Conservation (phyloP, 2,113 vertebrate species). For the Lepus americanus region DNA sequence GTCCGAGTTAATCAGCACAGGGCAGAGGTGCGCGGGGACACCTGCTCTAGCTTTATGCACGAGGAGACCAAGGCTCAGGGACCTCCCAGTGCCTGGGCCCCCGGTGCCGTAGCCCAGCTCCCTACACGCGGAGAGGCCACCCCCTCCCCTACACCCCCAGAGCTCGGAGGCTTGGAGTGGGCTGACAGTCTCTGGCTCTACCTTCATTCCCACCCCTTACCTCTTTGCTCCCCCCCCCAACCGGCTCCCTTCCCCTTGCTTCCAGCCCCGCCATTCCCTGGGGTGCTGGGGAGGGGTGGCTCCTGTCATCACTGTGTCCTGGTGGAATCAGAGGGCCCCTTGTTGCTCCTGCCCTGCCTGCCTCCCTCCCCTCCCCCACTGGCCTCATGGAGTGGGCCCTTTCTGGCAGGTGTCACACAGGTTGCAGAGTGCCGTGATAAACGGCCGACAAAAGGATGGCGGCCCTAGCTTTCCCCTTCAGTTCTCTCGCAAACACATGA, state of each 20-base stretch:
- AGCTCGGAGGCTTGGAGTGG: not conserved
- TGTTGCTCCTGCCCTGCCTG: not conserved
- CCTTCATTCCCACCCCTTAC: rapidly evolving
- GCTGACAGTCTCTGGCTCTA: not conserved
- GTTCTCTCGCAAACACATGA: too few species aligned
- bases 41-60: not conserved
- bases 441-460: not conserved
- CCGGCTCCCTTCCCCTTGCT: not conserved
- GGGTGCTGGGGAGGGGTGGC: too few species aligned
- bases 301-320: not conserved
- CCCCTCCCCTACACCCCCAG: not conserved
- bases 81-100: not conserved
- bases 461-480: not conserved
- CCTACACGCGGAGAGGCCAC: not conserved
- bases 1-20: not conserved
- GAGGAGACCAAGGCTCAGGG: not conserved
- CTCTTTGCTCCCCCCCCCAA: rapidly evolving
- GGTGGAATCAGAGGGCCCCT: not conserved
- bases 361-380: not conserved
- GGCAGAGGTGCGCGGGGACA: too few species aligned
- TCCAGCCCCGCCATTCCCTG: too few species aligned
- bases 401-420: not conserved
- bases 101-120: not conserved
- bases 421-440: not conserved
- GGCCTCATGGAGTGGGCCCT: not conserved